These are phyloP conservation scores for Cryptus viduatorius DNA, from an alignment of 2,888 invertebrate species.

Conservation along the genomic window DNA sequence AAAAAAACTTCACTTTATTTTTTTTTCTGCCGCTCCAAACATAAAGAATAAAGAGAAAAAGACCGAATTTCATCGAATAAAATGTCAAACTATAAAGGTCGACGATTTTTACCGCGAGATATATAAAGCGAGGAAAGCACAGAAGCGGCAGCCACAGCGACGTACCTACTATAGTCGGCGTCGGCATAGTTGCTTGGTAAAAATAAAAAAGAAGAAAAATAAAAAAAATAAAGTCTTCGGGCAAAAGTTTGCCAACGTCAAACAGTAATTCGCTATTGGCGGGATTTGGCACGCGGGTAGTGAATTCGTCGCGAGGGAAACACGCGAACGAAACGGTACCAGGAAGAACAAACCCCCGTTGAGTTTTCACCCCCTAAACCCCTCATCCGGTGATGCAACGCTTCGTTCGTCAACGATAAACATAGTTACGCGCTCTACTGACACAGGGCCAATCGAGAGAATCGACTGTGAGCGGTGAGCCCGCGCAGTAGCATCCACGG, in stretches of 20 bases:
- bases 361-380: slow-evolving; percentile 53
- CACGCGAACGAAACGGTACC: slow-evolving; percentile 30
- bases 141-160: slow-evolving; percentile 18
- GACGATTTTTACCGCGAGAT: slow-evolving; percentile 56
- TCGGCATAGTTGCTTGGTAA: background rate
- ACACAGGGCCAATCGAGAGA: slow-evolving; percentile 45
- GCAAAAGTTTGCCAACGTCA: slow-evolving; percentile 76
- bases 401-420: slow-evolving; percentile 75
- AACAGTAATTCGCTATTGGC: slow-evolving; percentile 76
- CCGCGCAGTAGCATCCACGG: background rate
- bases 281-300: slow-evolving; percentile 13
- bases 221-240: slow-evolving; percentile 67
- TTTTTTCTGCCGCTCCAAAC: background rate
- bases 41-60: slow-evolving; percentile 23
- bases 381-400: slow-evolving; percentile 67
- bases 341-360: slow-evolving; percentile 48
- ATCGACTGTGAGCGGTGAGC: background rate
- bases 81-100: slow-evolving; percentile 71
- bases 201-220: slow-evolving; percentile 10
- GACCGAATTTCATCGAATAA: slow-evolving; percentile 52
- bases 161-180: slow-evolving; percentile 37
- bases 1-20: slow-evolving; percentile 1
- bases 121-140: slow-evolving; percentile 25
- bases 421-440: slow-evolving; percentile 74
- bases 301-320: slow-evolving; percentile 36